Evolutionary conservation across 1,140 invertebrate species (phyloP).

Genomic region (Ridgeia piscesae): DNA sequence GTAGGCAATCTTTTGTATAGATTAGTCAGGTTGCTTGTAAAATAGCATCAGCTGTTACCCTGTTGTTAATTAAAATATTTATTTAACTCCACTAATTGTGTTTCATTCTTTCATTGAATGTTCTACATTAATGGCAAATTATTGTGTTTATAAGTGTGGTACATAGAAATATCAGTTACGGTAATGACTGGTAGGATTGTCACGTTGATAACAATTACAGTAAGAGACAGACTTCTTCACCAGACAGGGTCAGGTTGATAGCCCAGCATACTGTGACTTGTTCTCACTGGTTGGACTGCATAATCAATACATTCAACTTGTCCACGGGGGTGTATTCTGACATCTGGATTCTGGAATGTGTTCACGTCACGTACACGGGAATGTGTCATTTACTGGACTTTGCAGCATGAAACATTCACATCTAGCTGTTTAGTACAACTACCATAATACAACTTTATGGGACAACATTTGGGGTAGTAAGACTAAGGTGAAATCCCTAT

Average conservation of each 20-base stretch:
- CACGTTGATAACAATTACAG: background rate
- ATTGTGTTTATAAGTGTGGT: background rate
- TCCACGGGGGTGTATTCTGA: background rate
- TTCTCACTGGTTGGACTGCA: too few species aligned
- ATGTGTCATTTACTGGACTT: background rate
- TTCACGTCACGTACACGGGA: background rate
- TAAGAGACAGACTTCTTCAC: background rate
- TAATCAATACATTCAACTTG: background rate
- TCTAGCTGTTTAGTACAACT: too few species aligned
- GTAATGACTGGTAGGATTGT: background rate
- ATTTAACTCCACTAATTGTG: background rate
- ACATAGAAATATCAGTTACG: background rate
- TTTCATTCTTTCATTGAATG: background rate
- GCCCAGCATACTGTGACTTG: background rate
- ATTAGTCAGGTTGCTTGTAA: too few species aligned
- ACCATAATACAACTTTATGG: too few species aligned
- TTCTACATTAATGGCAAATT: background rate
- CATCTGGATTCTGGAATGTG: background rate
- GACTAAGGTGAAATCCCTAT: too few species aligned
- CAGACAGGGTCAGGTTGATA: background rate
- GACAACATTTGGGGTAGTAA: too few species aligned
- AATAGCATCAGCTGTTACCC: background rate
- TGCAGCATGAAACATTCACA: too few species aligned
- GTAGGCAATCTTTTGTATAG: too few species aligned
- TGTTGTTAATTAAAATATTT: background rate